Evolutionary conservation across 2,888 invertebrate species (phyloP).

Genomic region (Himalopsyche japonica): DNA sequence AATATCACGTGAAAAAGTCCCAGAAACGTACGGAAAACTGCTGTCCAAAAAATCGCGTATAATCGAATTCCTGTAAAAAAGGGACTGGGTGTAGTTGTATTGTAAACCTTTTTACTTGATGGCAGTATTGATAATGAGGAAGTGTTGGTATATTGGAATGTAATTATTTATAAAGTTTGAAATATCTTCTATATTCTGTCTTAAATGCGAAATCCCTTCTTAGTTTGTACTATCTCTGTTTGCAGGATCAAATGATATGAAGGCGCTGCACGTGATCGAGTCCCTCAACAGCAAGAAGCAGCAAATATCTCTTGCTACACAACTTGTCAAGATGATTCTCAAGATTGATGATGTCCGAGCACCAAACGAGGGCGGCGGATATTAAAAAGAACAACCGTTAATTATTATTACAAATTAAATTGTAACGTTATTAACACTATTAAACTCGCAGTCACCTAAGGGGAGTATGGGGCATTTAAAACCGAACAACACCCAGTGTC

Average conservation of each 20-base stretch:
- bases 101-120: too few species aligned
- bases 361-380: slow-evolving; percentile 52
- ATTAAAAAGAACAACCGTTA: neutral
- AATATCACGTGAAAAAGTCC: too few species aligned
- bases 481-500: neutral
- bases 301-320: slow-evolving; percentile 94
- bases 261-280: slow-evolving; percentile 92
- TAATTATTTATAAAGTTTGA: too few species aligned
- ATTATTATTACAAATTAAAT: neutral
- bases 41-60: too few species aligned
- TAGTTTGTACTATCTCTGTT: slow-evolving; percentile 35
- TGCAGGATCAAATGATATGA: slow-evolving; percentile 79
- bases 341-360: slow-evolving; percentile 96
- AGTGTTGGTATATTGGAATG: too few species aligned
- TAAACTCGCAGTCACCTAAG: neutral
- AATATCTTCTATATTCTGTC: too few species aligned
- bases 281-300: slow-evolving; percentile 96
- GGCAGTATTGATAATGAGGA: too few species aligned
- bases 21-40: too few species aligned
- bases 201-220: neutral
- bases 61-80: too few species aligned
- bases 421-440: neutral
- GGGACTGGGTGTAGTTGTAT: too few species aligned
- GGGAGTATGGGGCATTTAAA: too few species aligned
- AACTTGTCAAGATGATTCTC: slow-evolving; percentile 98